Evolutionary conservation across 2,797 vertebrate genomes (phyloP).

Genomic region (Hyperoplus immaculatus): DNA sequence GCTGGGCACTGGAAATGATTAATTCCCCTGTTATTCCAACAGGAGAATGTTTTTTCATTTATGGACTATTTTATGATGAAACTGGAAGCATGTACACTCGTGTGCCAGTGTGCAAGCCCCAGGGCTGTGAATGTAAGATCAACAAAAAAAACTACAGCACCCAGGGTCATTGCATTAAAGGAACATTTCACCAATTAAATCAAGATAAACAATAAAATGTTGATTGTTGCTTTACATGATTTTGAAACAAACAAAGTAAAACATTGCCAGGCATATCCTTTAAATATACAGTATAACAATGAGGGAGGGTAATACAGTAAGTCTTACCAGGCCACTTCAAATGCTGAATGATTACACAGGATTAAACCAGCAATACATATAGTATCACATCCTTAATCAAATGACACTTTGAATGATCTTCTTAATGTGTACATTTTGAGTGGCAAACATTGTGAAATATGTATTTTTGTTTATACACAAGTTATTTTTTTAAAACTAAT

Average conservation of each 20-base stretch:
- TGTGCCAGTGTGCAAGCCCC: not conserved
- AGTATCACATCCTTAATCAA: not conserved
- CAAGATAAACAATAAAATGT: too few species aligned
- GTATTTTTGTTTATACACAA: not conserved
- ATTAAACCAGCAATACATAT: not conserved
- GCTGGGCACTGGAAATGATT: too few species aligned
- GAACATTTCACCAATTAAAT: not conserved
- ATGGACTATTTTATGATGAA: too few species aligned
- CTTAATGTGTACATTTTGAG: not conserved
- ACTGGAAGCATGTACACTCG: too few species aligned
- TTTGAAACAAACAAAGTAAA: too few species aligned
- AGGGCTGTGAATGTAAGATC: not conserved
- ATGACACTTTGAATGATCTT: not conserved
- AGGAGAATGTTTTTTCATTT: too few species aligned
- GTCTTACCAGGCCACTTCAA: not conserved
- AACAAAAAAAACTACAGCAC: not conserved
- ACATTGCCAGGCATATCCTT: not conserved
- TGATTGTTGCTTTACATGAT: too few species aligned
- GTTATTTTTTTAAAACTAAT: constrained; percentile 2
- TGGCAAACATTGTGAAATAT: not conserved
- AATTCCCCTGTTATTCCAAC: too few species aligned
- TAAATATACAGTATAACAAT: not conserved
- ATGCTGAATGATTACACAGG: not conserved
- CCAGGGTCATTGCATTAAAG: not conserved
- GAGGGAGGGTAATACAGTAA: not conserved